Base-by-base conservation (phyloP, 2,888 invertebrate genomes). In the Nomada goodeniana region DNA sequence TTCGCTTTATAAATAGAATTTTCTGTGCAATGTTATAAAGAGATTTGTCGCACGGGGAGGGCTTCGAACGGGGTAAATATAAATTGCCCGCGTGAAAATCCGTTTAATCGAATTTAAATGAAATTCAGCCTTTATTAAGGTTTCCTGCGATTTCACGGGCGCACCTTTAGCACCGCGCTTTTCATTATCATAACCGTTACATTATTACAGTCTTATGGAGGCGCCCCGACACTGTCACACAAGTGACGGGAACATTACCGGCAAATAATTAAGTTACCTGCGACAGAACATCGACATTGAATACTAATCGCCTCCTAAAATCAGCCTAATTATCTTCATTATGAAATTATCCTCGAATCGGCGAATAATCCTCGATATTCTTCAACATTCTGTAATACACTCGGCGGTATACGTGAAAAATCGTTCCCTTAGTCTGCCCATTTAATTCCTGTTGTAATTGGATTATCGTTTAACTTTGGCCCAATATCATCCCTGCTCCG, bases 171-270 rank as follows among this genome's bases (percentile, higher is more conserved):
- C 76, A 61, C 26, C 52, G 10, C 42, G 47, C 53, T 83, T 72
- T 69, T 64, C 76, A 83, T 84, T 84, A 84, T 76, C 83, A 80
- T 83, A 74, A 83, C 71, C 76, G 80, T 82, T 80, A 84, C 42
- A 53, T 68, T 76, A 72, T 70, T 61, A 59, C 63, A 67, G 67
- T 76, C 61, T 65, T 29, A 23, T 18, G 50, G 70, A 55, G 52
- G 44, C 52, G 44, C 52, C 0, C 47, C 18, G 42, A 67, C 26
- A 70, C 26, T 73, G 65, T 80, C 72, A 20, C 42, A 75, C 59
- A 42, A 47, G 69, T 13, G 68, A 53, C 57, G 42, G 57, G 57
- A 55, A 75, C 68, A 75, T 83, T 78, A 82, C 75, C 73, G 67
- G 52, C 1, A 23, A 70, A 74, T 67, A 83, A 84, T 83, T 73